phyloP scores from a whole-genome alignment of 2,797 vertebrate genomes.

The Rhabdophis nuchalis region DNA sequence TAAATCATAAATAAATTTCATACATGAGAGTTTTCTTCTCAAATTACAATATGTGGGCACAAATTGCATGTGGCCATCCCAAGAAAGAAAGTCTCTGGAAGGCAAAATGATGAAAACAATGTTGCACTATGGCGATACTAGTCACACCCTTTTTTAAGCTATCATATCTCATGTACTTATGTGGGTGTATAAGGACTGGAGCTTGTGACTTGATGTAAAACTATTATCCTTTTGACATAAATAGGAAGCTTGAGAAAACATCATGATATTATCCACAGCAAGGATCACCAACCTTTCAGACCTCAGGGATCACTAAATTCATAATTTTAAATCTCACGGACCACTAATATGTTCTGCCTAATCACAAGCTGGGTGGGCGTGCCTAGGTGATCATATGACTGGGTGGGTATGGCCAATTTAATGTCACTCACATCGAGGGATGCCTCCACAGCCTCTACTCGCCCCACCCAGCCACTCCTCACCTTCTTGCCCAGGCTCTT shows the following conservation, averaged over 20 bases:
- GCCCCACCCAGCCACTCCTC: no score
- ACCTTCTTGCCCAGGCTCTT: no score
- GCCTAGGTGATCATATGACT: no score
- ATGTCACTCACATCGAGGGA: no score
- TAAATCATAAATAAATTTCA: not conserved
- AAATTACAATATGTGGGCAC: not conserved
- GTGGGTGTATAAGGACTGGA: not conserved
- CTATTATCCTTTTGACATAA: not conserved
- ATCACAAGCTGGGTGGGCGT: no score
- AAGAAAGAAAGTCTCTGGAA: not conserved
- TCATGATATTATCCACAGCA: not conserved
- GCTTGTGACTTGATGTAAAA: not conserved
- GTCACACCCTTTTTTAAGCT: not conserved
- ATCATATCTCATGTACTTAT: not conserved
- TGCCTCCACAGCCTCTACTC: no score
- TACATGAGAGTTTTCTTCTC: not conserved
- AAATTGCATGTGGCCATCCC: not conserved
- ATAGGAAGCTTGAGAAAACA: not conserved
- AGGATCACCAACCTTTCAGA: no score
- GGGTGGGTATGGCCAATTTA: no score
- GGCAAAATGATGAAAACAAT: not conserved
- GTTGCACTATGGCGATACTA: not conserved
- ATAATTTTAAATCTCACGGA: no score
- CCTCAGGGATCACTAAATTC: no score
- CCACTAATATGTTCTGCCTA: no score